phyloP scores from a whole-genome alignment of 2,888 invertebrate genomes.

The Reticulitermes lucifugus region DNA sequence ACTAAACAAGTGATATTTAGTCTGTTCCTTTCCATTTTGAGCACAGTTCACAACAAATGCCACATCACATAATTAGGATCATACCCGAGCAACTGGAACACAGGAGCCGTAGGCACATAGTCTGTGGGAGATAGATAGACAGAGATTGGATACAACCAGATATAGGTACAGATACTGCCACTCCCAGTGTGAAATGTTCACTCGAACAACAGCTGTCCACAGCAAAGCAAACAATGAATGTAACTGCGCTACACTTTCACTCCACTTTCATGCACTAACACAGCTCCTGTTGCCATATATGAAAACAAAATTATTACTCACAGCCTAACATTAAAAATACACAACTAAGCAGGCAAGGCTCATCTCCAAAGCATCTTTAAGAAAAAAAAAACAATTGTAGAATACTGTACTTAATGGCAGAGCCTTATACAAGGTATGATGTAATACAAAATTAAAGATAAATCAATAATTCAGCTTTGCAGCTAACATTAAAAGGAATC shows the following conservation, averaged over 20 bases:
- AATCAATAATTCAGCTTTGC: no score
- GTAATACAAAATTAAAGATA: no score
- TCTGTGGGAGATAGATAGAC: conserved; percentile 28
- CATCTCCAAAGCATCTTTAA: background rate
- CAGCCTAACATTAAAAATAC: background rate
- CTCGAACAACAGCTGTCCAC: conserved; percentile 17
- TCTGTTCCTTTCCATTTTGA: background rate
- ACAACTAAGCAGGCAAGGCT: background rate
- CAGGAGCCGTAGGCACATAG: conserved; percentile 66
- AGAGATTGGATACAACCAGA: conserved; percentile 3
- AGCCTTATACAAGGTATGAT: no score
- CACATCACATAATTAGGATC: conserved; percentile 53
- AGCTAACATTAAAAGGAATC: no score
- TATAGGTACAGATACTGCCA: conserved; percentile 19
- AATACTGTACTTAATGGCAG: no score
- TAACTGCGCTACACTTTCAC: background rate
- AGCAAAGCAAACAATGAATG: conserved; percentile 4
- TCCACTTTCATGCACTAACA: background rate
- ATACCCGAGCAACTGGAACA: conserved; percentile 70
- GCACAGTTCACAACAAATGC: conserved; percentile 28
- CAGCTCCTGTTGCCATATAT: background rate
- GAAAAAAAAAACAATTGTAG: background rate
- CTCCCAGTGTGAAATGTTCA: conserved; percentile 18
- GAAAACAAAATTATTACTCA: background rate
- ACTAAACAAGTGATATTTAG: no score